Evolutionary conservation across 1,140 invertebrate species (phyloP).

Genomic region (Phymastichus coffea): DNA sequence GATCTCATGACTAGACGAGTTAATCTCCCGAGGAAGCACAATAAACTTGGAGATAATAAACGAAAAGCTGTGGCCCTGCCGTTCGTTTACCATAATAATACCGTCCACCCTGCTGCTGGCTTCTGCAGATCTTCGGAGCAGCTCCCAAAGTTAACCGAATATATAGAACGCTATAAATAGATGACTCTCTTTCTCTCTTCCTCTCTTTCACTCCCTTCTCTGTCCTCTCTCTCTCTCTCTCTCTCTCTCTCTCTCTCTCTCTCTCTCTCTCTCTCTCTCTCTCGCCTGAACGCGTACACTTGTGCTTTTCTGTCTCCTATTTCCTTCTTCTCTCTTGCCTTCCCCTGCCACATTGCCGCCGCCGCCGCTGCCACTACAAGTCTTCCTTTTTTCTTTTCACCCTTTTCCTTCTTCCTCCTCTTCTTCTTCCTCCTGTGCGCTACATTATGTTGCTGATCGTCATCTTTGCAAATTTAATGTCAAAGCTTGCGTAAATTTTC

Average conservation of each 20-base stretch:
- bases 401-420: not conserved
- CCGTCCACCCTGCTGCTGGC: slow-evolving; percentile 34
- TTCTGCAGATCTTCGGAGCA: slow-evolving; percentile 27
- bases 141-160: slow-evolving; percentile 40
- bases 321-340: slow-evolving; percentile 4
- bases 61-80: slow-evolving; percentile 34
- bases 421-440: slow-evolving; percentile 14
- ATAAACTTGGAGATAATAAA: slow-evolving; percentile 51
- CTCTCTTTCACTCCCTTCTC: slow-evolving; percentile 2
- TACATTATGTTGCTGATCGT: slow-evolving; percentile 9
- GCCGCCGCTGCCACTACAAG: too few relatives aligned
- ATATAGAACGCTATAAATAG: slow-evolving; percentile 50
- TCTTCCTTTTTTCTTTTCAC: slow-evolving; percentile 1
- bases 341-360: not conserved
- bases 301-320: slow-evolving; percentile 16
- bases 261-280: not conserved
- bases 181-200: slow-evolving; percentile 23
- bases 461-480: slow-evolving; percentile 20
- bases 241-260: not conserved
- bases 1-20: slow-evolving; percentile 47
- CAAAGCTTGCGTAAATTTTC: not conserved
- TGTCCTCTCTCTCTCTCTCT: slow-evolving; percentile 3
- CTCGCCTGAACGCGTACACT: not conserved
- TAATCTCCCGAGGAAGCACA: slow-evolving; percentile 49
- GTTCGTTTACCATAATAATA: slow-evolving; percentile 52